A percentile compares a stretch with the other conserved stretches of the same genome.
Conservation (phyloP, 2,797 vertebrate genomes). For the Nyctalus aviator region DNA sequence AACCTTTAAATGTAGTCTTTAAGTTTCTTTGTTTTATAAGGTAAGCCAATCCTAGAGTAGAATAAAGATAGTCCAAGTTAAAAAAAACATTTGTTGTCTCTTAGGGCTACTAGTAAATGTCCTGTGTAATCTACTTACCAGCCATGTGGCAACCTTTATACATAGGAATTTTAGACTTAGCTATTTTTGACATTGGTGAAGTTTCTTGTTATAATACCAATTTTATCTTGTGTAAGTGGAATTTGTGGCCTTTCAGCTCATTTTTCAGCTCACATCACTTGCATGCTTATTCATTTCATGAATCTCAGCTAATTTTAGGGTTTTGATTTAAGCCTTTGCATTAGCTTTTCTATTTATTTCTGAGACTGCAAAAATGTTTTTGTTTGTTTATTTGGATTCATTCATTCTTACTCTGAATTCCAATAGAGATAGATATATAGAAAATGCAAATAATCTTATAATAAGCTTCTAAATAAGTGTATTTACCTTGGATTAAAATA, state of each 20-base stretch:
- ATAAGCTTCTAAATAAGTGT: neutral
- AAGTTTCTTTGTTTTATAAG: neutral
- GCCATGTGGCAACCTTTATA: neutral
- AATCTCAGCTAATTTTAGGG: neutral
- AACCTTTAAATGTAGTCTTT: neutral
- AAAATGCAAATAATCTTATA: constrained; percentile 25
- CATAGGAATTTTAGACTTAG: neutral
- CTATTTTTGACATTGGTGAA: neutral
- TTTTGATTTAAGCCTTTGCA: neutral
- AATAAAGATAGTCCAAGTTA: neutral
- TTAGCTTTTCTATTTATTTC: constrained; percentile 14
- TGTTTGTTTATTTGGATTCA: neutral
- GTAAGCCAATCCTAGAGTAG: neutral
- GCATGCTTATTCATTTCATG: neutral
- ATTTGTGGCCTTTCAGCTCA: neutral
- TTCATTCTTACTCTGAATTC: neutral
- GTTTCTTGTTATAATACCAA: neutral
- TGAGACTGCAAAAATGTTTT: neutral
- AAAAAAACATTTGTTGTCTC: neutral
- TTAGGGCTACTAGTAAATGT: too few relatives aligned
- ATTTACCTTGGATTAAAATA: neutral
- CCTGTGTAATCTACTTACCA: neutral
- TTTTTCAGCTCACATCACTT: neutral
- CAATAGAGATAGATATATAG: neutral
- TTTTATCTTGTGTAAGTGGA: neutral